Evolutionary conservation across 1,140 invertebrate genomes (phyloP).

Genomic region (Drosophila nikananu): DNA sequence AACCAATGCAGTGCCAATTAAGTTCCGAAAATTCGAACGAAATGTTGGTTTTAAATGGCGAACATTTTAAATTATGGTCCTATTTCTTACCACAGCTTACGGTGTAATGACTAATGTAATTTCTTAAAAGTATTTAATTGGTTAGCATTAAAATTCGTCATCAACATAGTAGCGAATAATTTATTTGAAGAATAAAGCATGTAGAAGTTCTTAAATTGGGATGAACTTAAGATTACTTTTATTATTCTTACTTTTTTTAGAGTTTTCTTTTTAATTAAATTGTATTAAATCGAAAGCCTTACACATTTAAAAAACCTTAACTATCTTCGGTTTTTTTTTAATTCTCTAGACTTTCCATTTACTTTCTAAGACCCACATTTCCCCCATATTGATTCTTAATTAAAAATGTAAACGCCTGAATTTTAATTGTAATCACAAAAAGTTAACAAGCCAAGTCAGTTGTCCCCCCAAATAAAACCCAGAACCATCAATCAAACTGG

Average conservation of each 20-base stretch:
- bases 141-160: not conserved
- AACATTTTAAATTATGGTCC: too few relatives aligned
- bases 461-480: not conserved
- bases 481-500: slow-evolving; percentile 46
- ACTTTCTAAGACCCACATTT: not conserved
- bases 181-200: too few relatives aligned
- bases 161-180: not conserved
- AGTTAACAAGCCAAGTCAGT: slow-evolving; percentile 32
- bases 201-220: too few relatives aligned
- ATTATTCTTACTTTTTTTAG: too few relatives aligned
- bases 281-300: too few relatives aligned
- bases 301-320: too few relatives aligned
- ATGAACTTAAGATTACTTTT: too few relatives aligned
- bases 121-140: not conserved
- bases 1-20: slow-evolving; percentile 40
- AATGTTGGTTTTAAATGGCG: too few relatives aligned
- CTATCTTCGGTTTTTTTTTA: not conserved
- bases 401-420: not conserved
- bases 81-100: too few relatives aligned
- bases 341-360: not conserved
- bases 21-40: slow-evolving; percentile 17
- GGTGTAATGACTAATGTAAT: too few relatives aligned
- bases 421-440: slow-evolving; percentile 43
- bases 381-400: not conserved
- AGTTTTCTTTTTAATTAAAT: not conserved